Conservation (phyloP, 2,797 vertebrate species). For the Hemibagrus guttatus region DNA sequence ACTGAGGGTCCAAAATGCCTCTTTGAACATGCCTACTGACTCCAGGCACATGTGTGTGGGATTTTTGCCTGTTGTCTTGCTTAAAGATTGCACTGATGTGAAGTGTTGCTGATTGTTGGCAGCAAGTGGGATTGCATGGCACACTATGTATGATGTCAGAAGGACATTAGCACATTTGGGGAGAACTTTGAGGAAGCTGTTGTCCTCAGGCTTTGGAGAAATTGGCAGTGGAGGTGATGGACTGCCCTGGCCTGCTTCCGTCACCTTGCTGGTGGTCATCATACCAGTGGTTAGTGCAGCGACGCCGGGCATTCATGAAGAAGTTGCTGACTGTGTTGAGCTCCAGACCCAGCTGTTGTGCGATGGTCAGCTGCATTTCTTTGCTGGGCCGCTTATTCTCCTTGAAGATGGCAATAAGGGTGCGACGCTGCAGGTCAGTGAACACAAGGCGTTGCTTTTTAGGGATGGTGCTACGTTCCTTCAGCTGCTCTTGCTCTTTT, state of each 20-base stretch:
- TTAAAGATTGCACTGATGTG: constrained; percentile 41
- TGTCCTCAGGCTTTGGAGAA: constrained; percentile 93
- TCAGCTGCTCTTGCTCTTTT: constrained; percentile 98
- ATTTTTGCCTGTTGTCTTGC: neutral
- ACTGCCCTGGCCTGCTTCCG: constrained; percentile 79
- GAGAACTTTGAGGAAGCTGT: constrained; percentile 49
- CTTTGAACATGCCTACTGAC: neutral
- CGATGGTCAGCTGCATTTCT: constrained; percentile 99
- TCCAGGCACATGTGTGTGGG: neutral
- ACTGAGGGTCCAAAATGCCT: neutral
- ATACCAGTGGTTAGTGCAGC: constrained; percentile 95
- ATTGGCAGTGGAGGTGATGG: constrained; percentile 86
- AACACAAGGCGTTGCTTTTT: constrained; percentile 98
- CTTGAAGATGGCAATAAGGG: constrained; percentile 98
- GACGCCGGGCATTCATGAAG: constrained; percentile 98
- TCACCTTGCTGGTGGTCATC: constrained; percentile 80
- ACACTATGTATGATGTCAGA: neutral
- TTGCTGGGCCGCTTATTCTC: constrained; percentile 98
- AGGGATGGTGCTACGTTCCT: constrained; percentile 90
- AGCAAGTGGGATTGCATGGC: constrained; percentile 61
- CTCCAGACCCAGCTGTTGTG: constrained; percentile 96
- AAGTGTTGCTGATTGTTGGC: constrained; percentile 38
- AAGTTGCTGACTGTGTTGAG: constrained; percentile 99
- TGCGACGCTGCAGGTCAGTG: constrained; percentile 98
- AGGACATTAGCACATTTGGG: constrained; percentile 68